Percentiles rank a stretch among this genome's conserved stretches.
phyloP scores from a whole-genome alignment of 2,113 vertebrate genomes.

The Thermophis baileyi region DNA sequence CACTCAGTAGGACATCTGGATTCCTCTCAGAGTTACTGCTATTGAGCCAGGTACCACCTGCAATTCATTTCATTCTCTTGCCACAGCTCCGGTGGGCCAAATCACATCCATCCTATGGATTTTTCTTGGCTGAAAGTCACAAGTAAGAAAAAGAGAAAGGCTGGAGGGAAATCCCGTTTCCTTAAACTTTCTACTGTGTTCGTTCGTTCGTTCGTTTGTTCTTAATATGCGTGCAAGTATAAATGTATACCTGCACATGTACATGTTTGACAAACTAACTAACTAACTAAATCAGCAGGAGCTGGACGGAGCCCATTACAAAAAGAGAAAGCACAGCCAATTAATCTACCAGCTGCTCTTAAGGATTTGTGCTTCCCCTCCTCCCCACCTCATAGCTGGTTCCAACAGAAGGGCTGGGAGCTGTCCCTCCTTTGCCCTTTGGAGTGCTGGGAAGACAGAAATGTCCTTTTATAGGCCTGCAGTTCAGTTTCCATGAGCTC shows the following conservation, averaged over 20 bases:
- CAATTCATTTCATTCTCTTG: not conserved
- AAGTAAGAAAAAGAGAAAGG: not conserved
- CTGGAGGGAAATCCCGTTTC: not conserved
- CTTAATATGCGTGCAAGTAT: not conserved
- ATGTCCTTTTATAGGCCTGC: conserved; percentile 37
- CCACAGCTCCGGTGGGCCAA: not conserved
- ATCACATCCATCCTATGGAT: not conserved
- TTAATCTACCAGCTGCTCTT: not conserved
- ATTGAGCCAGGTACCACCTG: too few species aligned
- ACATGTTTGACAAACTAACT: too few species aligned
- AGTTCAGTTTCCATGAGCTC: conserved; percentile 30
- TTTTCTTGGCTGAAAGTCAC: not conserved
- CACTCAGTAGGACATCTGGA: too few species aligned
- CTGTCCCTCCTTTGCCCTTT: not conserved
- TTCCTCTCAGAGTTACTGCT: too few species aligned
- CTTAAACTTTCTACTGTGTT: not conserved
- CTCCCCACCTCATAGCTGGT: not conserved
- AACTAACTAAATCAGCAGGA: not conserved
- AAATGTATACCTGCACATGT: too few species aligned
- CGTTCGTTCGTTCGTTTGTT: too few species aligned
- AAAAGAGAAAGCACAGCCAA: not conserved
- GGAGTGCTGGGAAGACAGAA: not conserved
- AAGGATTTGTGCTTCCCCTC: not conserved
- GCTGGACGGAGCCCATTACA: not conserved
- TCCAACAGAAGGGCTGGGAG: not conserved